Evolutionary conservation across 1,140 invertebrate genomes (phyloP).

Genomic region (Zaprionus vittiger): DNA sequence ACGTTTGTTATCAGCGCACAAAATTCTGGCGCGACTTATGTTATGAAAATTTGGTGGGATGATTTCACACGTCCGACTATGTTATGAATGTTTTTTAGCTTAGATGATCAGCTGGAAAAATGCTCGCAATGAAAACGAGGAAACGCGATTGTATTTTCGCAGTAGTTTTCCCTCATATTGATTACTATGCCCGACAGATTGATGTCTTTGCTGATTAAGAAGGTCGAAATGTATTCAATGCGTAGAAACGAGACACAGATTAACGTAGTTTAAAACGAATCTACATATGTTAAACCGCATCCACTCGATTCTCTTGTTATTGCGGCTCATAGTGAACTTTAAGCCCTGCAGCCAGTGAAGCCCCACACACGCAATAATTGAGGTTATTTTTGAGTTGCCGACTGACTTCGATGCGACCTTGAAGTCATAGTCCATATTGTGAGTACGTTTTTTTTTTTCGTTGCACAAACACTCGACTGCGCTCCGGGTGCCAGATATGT

Average conservation of each 20-base stretch:
- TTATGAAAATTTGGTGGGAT: neutral
- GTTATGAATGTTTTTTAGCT: neutral
- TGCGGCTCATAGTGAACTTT: constrained; percentile 14
- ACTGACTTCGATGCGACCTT: constrained; percentile 33
- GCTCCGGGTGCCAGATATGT: neutral
- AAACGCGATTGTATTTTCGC: neutral
- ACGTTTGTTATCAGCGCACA: neutral
- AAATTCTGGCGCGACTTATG: neutral
- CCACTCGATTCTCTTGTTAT: neutral
- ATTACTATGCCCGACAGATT: neutral
- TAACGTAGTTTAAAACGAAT: neutral
- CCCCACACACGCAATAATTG: constrained; percentile 25
- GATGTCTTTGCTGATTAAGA: constrained; percentile 45
- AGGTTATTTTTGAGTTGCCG: constrained; percentile 31
- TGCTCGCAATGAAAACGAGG: neutral
- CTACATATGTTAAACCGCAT: neutral
- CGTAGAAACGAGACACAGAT: constrained; percentile 3
- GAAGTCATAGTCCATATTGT: constrained; percentile 24
- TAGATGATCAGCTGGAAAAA: neutral
- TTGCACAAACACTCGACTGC: constrained; percentile 6
- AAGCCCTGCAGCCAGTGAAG: constrained; percentile 11
- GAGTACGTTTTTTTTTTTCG: constrained; percentile 10
- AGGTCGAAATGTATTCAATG: constrained; percentile 16
- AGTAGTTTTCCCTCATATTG: neutral
- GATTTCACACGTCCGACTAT: neutral